Conservation (phyloP, 1,140 invertebrate genomes). For the Octopus bimaculoides region DNA sequence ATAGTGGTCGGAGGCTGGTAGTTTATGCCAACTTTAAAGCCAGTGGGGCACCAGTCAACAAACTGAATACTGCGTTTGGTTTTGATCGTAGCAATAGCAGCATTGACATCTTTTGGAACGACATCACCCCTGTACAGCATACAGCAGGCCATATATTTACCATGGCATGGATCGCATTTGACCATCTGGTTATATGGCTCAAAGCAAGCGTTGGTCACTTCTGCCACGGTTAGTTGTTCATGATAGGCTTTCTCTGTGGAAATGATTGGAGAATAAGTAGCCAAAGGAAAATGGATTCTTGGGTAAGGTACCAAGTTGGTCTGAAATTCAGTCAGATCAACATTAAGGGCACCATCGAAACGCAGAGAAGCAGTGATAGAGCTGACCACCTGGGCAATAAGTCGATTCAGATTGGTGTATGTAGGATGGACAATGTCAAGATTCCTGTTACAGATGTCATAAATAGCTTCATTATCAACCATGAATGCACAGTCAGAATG, state of each 20-base stretch:
- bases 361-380: slow-evolving; percentile 64
- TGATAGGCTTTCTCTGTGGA: slow-evolving; percentile 49
- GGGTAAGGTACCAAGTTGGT: slow-evolving; percentile 51
- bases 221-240: slow-evolving; percentile 53
- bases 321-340: slow-evolving; percentile 49
- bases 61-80: too few species aligned
- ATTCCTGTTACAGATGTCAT: slow-evolving; percentile 71
- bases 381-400: slow-evolving; percentile 43
- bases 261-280: slow-evolving; percentile 33
- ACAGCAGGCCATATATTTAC: too few species aligned
- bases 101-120: slow-evolving; percentile 54
- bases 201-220: slow-evolving; percentile 76
- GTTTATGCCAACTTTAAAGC: too few species aligned
- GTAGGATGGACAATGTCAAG: slow-evolving; percentile 73
- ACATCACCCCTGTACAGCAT: slow-evolving; percentile 68
- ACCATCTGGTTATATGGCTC: slow-evolving; percentile 87
- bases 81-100: slow-evolving; percentile 64
- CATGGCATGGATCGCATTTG: slow-evolving; percentile 68
- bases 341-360: slow-evolving; percentile 60
- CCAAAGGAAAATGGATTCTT: slow-evolving; percentile 38
- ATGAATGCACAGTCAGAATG: slow-evolving; percentile 49
- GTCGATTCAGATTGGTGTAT: slow-evolving; percentile 68
- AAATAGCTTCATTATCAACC: slow-evolving; percentile 82
- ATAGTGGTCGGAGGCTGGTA: too few species aligned
- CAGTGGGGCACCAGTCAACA: too few species aligned